These are phyloP conservation scores for Plemyria rubiginata DNA, from an alignment of 2,888 invertebrate species.

Conservation along the genomic window DNA sequence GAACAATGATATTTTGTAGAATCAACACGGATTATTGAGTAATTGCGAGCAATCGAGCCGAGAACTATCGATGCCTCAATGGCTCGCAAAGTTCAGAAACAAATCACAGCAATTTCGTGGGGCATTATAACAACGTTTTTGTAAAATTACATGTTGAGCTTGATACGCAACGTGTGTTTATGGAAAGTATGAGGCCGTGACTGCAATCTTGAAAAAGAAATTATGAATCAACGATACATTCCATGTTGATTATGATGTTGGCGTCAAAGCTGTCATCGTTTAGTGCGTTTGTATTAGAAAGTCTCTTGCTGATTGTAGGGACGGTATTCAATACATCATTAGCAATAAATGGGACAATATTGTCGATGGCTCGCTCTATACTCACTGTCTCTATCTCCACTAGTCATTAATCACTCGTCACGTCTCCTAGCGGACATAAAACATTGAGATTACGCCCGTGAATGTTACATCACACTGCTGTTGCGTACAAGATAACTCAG, in stretches of 20 bases:
- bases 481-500: conserved; percentile 52
- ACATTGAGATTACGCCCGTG: conserved; percentile 70
- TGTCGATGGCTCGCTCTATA: conserved; percentile 58
- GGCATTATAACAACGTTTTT: conserved; percentile 76
- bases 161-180: conserved; percentile 69
- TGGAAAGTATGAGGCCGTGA: conserved; percentile 60
- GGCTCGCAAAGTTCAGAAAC: conserved; percentile 65
- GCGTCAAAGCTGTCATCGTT: conserved; percentile 48
- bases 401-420: conserved; percentile 73
- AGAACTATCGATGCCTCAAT: conserved; percentile 58
- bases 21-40: conserved; percentile 73
- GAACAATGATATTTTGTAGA: conserved; percentile 61
- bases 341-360: conserved; percentile 81
- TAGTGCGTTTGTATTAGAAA: conserved; percentile 59
- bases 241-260: conserved; percentile 44
- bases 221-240: conserved; percentile 32
- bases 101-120: conserved; percentile 77
- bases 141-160: conserved; percentile 72
- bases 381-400: conserved; percentile 60
- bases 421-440: conserved; percentile 67
- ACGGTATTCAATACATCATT: conserved; percentile 73
- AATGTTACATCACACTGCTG: conserved; percentile 67
- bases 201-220: conserved; percentile 53
- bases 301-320: conserved; percentile 50
- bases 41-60: conserved; percentile 64